These are phyloP conservation scores for Leptogaster cylindrica DNA, from an alignment of 2,888 invertebrate species.

Conservation along the genomic window DNA sequence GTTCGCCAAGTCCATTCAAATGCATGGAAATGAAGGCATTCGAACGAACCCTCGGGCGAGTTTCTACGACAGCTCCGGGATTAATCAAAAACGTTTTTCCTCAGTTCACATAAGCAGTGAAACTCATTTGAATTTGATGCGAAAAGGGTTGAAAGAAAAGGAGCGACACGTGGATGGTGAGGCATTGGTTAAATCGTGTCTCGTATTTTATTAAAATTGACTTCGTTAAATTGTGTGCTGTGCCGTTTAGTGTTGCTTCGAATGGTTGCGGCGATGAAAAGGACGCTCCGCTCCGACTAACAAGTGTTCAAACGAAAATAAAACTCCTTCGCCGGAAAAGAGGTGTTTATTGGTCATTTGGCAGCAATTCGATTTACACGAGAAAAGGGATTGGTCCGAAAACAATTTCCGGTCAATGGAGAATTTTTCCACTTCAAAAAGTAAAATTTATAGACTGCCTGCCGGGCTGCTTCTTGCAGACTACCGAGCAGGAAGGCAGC, in stretches of 20 bases:
- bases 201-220: constrained; percentile 10
- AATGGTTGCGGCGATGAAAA: neutral
- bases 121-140: constrained; percentile 20
- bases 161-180: neutral
- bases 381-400: neutral
- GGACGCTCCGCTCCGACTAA: neutral
- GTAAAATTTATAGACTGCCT: constrained; percentile 1
- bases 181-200: neutral
- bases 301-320: neutral
- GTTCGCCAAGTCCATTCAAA: too few relatives aligned
- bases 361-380: constrained; percentile 17
- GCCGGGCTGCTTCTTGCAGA: neutral
- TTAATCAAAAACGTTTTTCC: constrained; percentile 10
- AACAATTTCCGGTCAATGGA: constrained; percentile 10
- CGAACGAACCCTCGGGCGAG: too few relatives aligned
- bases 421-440: constrained; percentile 13
- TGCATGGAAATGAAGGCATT: too few relatives aligned
- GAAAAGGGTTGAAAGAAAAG: constrained; percentile 4
- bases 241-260: constrained; percentile 1
- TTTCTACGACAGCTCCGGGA: constrained; percentile 6
- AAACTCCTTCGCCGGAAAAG: neutral
- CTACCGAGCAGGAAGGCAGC: neutral
- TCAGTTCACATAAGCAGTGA: constrained; percentile 2
- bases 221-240: constrained; percentile 7
- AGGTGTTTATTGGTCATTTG: constrained; percentile 23